Conservation (phyloP, 1,140 invertebrate genomes). For the Drosophila mayri region DNA sequence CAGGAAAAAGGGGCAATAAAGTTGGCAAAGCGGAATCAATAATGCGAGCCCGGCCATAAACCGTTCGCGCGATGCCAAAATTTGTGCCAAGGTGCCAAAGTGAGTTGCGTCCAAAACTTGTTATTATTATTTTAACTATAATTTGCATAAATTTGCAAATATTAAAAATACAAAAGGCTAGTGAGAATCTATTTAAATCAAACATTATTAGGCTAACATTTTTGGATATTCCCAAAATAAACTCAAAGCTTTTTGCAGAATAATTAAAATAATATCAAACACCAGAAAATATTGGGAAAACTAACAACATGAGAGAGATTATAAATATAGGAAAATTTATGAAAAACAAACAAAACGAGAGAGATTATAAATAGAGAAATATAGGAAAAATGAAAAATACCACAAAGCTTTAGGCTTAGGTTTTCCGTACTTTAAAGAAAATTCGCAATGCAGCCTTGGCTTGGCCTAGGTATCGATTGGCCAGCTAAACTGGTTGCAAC, state of each 20-base stretch:
- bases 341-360: background rate
- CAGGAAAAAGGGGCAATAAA: slow-evolving; percentile 31
- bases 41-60: slow-evolving; percentile 56
- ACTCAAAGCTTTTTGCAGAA: background rate
- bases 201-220: background rate
- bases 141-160: slow-evolving; percentile 65
- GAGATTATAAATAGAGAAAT: background rate
- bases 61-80: slow-evolving; percentile 37
- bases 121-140: slow-evolving; percentile 64
- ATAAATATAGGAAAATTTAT: background rate
- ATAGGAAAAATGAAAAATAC: background rate
- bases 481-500: background rate
- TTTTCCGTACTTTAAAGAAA: background rate
- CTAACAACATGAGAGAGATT: background rate
- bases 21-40: slow-evolving; percentile 44
- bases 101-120: slow-evolving; percentile 19
- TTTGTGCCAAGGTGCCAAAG: slow-evolving; percentile 53
- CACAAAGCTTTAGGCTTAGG: background rate
- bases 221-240: background rate
- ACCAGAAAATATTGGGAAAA: background rate
- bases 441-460: background rate
- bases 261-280: background rate
- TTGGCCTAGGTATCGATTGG: slow-evolving; percentile 3
- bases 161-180: slow-evolving; percentile 21
- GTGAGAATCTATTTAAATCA: background rate